Percentiles rank a stretch among this genome's conserved stretches.
Conservation (phyloP, 2,888 invertebrate species). For the Standfussiana lucernea region DNA sequence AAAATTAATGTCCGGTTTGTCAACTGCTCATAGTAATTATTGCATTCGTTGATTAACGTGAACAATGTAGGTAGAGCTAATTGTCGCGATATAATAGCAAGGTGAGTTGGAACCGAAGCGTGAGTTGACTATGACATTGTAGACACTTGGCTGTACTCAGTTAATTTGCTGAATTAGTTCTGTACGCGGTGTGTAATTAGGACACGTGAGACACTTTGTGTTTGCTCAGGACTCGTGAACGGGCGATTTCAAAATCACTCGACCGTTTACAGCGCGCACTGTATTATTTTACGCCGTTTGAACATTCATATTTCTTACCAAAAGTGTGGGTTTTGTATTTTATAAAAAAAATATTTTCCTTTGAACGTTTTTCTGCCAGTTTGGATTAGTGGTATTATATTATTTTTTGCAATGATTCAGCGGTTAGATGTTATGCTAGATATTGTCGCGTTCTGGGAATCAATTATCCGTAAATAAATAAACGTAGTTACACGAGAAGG, state of each 20-base stretch:
- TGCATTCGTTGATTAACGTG: constrained; percentile 74
- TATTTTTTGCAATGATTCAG: constrained; percentile 53
- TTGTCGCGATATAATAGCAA: constrained; percentile 78
- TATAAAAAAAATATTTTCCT: constrained; percentile 56
- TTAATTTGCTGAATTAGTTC: constrained; percentile 81
- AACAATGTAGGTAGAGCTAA: constrained; percentile 75
- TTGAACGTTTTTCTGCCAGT: constrained; percentile 58
- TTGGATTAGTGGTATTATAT: constrained; percentile 59
- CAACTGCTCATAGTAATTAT: constrained; percentile 74
- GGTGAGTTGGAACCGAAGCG: constrained; percentile 80
- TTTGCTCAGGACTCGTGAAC: constrained; percentile 87
- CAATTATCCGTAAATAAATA: constrained; percentile 44
- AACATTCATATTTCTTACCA: constrained; percentile 71
- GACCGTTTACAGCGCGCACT: constrained; percentile 77
- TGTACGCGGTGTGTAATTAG: constrained; percentile 79
- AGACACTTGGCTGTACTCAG: constrained; percentile 74
- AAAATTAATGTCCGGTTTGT: constrained; percentile 70
- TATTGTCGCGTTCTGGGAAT: constrained; percentile 57
- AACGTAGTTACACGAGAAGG: constrained; percentile 35
- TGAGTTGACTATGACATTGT: constrained; percentile 78
- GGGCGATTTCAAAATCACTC: constrained; percentile 81
- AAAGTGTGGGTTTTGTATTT: constrained; percentile 65
- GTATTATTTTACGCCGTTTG: constrained; percentile 81
- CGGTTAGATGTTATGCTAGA: constrained; percentile 41
- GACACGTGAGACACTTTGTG: constrained; percentile 86